A percentile compares a stretch with the other conserved stretches of the same genome.
phyloP scores from a whole-genome alignment of 2,888 invertebrate genomes.

The Bellardia bayeri region DNA sequence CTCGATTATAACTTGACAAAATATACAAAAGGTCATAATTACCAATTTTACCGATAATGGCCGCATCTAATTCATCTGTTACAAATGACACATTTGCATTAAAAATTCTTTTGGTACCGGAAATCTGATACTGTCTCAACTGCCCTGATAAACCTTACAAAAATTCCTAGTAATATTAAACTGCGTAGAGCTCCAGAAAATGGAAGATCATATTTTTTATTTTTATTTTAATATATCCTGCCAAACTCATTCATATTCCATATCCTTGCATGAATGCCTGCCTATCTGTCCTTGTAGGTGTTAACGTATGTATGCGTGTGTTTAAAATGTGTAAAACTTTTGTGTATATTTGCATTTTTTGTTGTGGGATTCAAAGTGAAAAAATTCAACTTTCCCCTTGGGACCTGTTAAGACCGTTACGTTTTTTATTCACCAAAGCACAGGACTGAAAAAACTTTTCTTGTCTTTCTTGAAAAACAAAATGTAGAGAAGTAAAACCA shows the following conservation, averaged over 20 bases:
- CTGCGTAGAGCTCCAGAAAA: not conserved
- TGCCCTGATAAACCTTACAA: not conserved
- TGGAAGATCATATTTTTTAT: not conserved
- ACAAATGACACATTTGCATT: not conserved
- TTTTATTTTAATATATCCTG: not conserved
- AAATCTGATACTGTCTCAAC: not conserved
- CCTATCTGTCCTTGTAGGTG: not conserved
- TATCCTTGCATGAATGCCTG: not conserved
- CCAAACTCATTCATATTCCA: not conserved
- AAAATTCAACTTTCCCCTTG: slow-evolving; percentile 18
- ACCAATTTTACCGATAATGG: too few species aligned
- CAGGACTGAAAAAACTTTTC: not conserved
- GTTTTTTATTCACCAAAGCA: not conserved
- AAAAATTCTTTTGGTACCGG: not conserved
- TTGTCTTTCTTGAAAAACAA: not conserved
- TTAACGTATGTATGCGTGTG: not conserved
- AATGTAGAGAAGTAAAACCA: not conserved
- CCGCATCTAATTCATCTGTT: too few species aligned
- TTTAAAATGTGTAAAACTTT: not conserved
- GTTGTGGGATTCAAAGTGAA: not conserved
- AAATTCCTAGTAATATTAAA: not conserved
- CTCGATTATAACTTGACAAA: too few species aligned
- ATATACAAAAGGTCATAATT: too few species aligned
- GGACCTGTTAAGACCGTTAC: slow-evolving; percentile 4
- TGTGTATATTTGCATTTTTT: not conserved